A percentile compares a stretch with the other conserved stretches of the same genome.
phyloP scores from a whole-genome alignment of 2,797 vertebrate genomes.

The Nannoperca australis region DNA sequence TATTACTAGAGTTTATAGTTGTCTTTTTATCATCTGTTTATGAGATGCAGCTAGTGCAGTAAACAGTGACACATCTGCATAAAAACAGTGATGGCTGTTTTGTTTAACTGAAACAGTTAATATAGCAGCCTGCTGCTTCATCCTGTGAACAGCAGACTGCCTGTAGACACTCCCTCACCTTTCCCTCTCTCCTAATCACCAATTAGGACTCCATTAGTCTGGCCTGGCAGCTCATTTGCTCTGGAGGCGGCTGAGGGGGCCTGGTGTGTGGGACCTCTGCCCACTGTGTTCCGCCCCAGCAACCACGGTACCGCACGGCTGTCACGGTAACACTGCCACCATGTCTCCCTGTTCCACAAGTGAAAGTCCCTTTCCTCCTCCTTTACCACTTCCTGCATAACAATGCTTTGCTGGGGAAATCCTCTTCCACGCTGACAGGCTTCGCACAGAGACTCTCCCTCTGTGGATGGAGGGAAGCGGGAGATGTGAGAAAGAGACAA shows the following conservation, averaged over 20 bases:
- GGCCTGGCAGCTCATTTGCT: constrained; percentile 96
- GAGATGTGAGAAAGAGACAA: constrained; percentile 87
- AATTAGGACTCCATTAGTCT: constrained; percentile 99
- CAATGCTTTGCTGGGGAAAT: constrained; percentile 89
- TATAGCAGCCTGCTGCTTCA: constrained; percentile 66
- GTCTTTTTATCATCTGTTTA: constrained; percentile 32
- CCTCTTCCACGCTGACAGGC: constrained; percentile 85
- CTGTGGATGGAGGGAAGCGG: constrained; percentile 82
- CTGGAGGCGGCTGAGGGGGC: constrained; percentile 87
- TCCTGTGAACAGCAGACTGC: constrained; percentile 79
- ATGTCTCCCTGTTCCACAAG: constrained; percentile 61
- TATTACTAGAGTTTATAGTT: constrained; percentile 16
- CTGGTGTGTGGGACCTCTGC: constrained; percentile 90
- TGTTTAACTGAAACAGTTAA: constrained; percentile 54
- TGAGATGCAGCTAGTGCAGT: constrained; percentile 18
- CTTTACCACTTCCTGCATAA: constrained; percentile 73
- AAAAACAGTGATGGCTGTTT: constrained; percentile 54
- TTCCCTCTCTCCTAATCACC: constrained; percentile 93
- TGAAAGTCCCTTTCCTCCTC: constrained; percentile 61
- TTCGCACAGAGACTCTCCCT: constrained; percentile 70
- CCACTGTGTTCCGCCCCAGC: constrained; percentile 88
- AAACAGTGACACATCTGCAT: constrained; percentile 60
- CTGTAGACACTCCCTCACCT: constrained; percentile 91
- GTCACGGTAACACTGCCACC: constrained; percentile 83
- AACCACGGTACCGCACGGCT: constrained; percentile 83